Conservation (phyloP, 2,888 invertebrate genomes). For the Thymelicus acteon region DNA sequence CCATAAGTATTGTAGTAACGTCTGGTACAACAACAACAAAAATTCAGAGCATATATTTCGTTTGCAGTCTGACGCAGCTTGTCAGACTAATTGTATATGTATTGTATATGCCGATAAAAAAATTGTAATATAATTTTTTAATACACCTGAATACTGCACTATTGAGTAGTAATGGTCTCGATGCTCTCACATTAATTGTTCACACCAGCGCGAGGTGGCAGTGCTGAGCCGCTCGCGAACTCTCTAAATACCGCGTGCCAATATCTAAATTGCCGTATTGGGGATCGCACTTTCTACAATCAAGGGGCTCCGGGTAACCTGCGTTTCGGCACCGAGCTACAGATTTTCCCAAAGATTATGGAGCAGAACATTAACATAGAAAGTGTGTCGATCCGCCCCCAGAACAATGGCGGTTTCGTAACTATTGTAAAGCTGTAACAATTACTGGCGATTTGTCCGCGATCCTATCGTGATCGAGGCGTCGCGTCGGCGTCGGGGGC, state of each 20-base stretch:
- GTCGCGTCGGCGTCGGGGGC: slow-evolving; percentile 46
- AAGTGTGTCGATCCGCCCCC: slow-evolving; percentile 54
- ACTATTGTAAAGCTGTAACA: slow-evolving; percentile 54
- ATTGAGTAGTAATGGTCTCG: neutral
- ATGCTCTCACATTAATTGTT: slow-evolving; percentile 16
- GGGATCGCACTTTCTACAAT: slow-evolving; percentile 52
- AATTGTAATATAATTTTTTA: neutral
- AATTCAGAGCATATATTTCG: too few species aligned
- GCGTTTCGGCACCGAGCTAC: slow-evolving; percentile 41
- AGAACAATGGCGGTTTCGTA: slow-evolving; percentile 66
- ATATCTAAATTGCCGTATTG: slow-evolving; percentile 31
- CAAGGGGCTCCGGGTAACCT: slow-evolving; percentile 48
- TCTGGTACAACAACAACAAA: too few species aligned
- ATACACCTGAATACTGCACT: neutral
- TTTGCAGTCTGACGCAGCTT: too few species aligned
- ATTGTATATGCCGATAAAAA: too few species aligned
- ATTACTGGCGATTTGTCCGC: slow-evolving; percentile 59
- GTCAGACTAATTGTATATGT: too few species aligned
- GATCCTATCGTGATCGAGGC: slow-evolving; percentile 46
- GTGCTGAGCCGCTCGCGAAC: slow-evolving; percentile 17
- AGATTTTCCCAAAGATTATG: slow-evolving; percentile 60
- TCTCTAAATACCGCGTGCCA: slow-evolving; percentile 15
- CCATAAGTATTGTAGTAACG: too few species aligned
- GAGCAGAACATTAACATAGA: slow-evolving; percentile 55
- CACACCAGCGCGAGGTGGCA: slow-evolving; percentile 17